phyloP scores from a whole-genome alignment of 2,113 vertebrate species.

The Callipepla squamata region DNA sequence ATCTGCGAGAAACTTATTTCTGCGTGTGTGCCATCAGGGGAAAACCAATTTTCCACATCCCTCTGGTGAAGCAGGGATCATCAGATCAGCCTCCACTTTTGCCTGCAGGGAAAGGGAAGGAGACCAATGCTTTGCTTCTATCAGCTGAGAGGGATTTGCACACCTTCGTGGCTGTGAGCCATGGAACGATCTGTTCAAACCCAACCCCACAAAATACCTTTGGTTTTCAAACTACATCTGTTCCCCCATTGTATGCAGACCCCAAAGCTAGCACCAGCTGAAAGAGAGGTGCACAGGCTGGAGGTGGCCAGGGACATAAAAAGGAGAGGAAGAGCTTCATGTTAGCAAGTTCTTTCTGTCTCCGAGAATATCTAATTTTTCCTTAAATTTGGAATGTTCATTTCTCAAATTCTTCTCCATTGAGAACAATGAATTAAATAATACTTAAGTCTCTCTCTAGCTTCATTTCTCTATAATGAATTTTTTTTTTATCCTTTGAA shows the following conservation, averaged over 20 bases:
- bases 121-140: background rate
- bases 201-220: background rate
- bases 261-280: background rate
- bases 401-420: background rate
- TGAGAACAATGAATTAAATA: background rate
- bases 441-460: background rate
- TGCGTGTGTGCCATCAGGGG: background rate
- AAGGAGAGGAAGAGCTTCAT: background rate
- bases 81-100: background rate
- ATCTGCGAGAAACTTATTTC: background rate
- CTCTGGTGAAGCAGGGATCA: background rate
- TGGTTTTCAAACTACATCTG: background rate
- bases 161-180: background rate
- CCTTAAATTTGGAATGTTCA: background rate
- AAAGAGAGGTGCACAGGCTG: background rate
- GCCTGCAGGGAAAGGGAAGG: background rate
- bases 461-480: background rate
- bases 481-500: background rate
- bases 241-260: background rate
- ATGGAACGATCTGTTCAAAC: background rate
- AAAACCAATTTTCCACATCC: background rate
- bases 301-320: background rate
- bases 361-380: background rate
- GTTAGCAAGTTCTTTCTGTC: background rate
- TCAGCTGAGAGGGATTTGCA: background rate